Evolutionary conservation across 2,797 vertebrate genomes (phyloP), one percentile per base, ranked within the genome.

Genomic region (Nothura maculosa): DNA sequence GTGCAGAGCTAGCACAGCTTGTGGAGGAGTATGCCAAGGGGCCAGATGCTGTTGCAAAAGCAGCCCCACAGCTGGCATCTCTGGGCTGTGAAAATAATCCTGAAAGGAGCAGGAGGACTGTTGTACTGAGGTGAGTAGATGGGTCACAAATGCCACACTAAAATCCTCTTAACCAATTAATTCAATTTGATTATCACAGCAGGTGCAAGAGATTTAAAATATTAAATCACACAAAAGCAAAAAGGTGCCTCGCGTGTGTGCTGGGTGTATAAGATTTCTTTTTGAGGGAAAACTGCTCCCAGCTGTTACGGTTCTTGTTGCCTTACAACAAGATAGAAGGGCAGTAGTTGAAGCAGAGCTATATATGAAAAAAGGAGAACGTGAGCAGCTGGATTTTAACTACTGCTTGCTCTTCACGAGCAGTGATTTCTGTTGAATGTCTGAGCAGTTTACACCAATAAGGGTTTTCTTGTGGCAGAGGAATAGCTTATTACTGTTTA

Each of bases 31-130:
- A 32, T 92, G 90, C 85, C 87, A 91, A 67, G 18, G 61, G 84
- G 43, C 72, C 92, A 94, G 87, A 75, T 94, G 89, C 75, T 83
- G 14, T 77, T 94, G 66, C 69, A 87, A 81, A 92, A 93, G 43
- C 43, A 61, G 73, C 93, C 70, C 77, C 72, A 48, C 81, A 63
- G 15, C 20, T 85, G 43, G 45, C n/a, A 30, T 91, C 54, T 78
- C 45, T 85, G 48, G 28, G 7, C 54, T 75, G n/a, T 58, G 55
- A 63, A 80, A 75, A 63, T 45, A 83, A 67, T 90, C 55, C 12
- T 52, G 6, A 54, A 78, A 77, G 64, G 48, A 75, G 34, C 30
- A 73, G 64, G 66, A 79, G 30, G 36, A 69, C 20, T 15, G 15
- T 45, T 10, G 3, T 58, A 42, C 60, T 84, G 52, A 60, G 30